Conservation (phyloP, 2,113 vertebrate species). For the Podarcis raffonei region DNA sequence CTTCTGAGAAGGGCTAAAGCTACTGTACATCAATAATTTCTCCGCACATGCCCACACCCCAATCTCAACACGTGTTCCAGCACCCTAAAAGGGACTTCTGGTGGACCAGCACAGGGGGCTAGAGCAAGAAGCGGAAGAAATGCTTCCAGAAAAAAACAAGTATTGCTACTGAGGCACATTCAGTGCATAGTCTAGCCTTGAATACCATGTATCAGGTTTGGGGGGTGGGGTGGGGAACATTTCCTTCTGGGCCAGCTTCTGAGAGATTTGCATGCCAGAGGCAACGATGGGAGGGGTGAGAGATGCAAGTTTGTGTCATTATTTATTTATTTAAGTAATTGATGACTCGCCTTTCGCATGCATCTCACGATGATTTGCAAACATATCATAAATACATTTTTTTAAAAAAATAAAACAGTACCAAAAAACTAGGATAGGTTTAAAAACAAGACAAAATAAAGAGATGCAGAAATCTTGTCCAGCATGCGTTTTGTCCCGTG, state of each 20-base stretch:
- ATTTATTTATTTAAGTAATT: no score
- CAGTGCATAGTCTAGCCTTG: neutral
- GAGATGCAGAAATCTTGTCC: no score
- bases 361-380: no score
- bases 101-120: neutral
- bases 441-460: no score
- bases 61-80: neutral
- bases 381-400: no score
- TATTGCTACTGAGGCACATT: neutral
- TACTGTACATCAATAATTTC: neutral
- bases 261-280: neutral
- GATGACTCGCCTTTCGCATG: no score
- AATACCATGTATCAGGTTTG: neutral
- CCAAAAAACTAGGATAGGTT: no score
- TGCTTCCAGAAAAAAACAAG: neutral
- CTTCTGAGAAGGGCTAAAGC: conserved; percentile 7
- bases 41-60: no score
- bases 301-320: no score
- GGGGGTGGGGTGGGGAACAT: neutral
- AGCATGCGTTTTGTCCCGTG: no score
- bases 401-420: no score
- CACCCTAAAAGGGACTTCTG: neutral
- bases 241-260: neutral
- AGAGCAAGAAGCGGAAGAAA: neutral
- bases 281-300: no score